Percentiles rank a stretch among this genome's conserved stretches.
These are phyloP conservation scores for Zosterops borbonicus DNA, from an alignment of 2,113 vertebrate species.

Conservation along the genomic window DNA sequence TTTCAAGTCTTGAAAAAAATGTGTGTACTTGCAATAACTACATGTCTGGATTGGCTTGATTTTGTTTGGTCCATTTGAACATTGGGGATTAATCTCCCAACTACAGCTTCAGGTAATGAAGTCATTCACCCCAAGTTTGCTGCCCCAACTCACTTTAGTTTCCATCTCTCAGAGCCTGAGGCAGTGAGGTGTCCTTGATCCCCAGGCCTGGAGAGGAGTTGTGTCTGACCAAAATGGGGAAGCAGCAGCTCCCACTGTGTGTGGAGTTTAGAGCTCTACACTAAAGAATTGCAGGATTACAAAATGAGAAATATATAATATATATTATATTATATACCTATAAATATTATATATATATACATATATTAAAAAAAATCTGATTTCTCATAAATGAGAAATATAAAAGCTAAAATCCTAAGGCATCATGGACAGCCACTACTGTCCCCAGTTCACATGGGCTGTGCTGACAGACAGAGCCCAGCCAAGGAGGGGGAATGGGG, in stretches of 20 bases:
- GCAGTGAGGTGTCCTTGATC: neutral
- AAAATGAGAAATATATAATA: neutral
- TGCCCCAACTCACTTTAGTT: neutral
- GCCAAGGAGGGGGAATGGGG: neutral
- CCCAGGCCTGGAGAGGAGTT: neutral
- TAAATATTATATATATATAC: too few species aligned
- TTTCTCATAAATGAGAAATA: neutral
- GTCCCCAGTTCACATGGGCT: neutral
- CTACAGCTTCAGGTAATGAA: neutral
- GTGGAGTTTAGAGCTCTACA: rapidly evolving
- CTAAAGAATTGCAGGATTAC: neutral
- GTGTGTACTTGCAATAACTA: too few species aligned
- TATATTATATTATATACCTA: too few species aligned
- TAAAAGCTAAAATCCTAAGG: neutral
- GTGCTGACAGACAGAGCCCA: neutral
- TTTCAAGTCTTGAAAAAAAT: too few species aligned
- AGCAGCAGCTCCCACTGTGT: neutral
- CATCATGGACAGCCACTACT: rapidly evolving
- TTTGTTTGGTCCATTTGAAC: neutral
- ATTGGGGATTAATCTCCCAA: neutral
- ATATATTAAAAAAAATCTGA: too few species aligned
- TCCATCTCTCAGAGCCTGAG: rapidly evolving
- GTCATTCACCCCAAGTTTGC: neutral
- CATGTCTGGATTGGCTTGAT: too few species aligned
- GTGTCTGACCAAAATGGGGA: neutral